Evolutionary conservation across 2,113 vertebrate genomes (phyloP).

Genomic region (Baryphthengus martii): DNA sequence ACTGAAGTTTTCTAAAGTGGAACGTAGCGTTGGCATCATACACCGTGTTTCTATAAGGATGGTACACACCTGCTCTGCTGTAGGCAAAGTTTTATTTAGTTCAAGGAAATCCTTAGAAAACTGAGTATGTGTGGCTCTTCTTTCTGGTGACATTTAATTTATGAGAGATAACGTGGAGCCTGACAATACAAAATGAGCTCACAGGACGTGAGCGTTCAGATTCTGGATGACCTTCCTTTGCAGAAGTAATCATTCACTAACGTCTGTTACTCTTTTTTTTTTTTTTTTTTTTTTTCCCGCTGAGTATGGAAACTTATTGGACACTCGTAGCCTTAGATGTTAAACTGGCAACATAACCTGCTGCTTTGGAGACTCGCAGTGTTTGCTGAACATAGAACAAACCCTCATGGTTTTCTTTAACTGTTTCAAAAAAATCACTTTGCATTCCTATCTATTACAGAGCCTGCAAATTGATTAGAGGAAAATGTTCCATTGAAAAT

Average conservation of each 20-base stretch:
- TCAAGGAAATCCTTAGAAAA: not conserved
- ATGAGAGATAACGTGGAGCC: not conserved
- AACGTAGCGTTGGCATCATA: not conserved
- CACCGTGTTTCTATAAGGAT: not conserved
- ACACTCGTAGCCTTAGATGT: not conserved
- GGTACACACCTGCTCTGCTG: not conserved
- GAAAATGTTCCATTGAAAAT: not conserved
- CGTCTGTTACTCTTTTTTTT: not conserved
- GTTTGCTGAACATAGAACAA: not conserved
- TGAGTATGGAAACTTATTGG: not conserved
- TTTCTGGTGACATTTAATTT: not conserved
- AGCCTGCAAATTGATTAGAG: not conserved
- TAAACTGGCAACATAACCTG: not conserved
- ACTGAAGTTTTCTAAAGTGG: not conserved
- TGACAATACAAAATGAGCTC: conserved; percentile 2
- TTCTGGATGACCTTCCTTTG: not conserved
- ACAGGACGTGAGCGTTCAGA: not conserved
- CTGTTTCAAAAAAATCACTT: not conserved
- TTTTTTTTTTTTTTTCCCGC: not conserved
- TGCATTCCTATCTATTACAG: not conserved
- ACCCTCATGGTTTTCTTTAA: not conserved
- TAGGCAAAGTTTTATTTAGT: not conserved
- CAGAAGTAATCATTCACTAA: not conserved
- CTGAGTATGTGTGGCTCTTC: not conserved
- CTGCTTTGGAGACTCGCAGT: not conserved